Evolutionary conservation across 2,797 vertebrate species (phyloP).

Genomic region (Avahi laniger): DNA sequence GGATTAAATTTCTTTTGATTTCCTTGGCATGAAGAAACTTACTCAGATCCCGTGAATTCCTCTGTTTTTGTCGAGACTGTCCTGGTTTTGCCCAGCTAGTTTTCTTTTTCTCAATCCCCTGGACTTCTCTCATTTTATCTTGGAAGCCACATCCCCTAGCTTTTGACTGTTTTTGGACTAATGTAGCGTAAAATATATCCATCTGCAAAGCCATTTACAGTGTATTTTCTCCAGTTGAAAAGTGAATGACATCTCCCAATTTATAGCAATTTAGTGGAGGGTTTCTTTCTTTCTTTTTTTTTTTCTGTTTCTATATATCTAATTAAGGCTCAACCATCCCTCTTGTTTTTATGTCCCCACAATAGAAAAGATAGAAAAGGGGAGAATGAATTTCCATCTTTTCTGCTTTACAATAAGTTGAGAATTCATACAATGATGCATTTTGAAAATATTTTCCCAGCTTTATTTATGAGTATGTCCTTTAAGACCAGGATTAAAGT

Average conservation of each 20-base stretch:
- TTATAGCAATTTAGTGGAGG: background rate
- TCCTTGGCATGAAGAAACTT: slow-evolving; percentile 11
- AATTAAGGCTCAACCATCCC: background rate
- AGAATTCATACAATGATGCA: background rate
- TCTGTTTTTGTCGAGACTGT: slow-evolving; percentile 32
- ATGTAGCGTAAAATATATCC: slow-evolving; percentile 4
- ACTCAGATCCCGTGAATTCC: background rate
- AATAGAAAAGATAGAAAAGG: background rate
- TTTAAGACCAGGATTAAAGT: slow-evolving; percentile 43
- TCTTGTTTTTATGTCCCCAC: background rate
- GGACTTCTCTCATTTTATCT: background rate
- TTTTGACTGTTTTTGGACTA: slow-evolving; percentile 33
- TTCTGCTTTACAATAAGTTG: slow-evolving; percentile 9
- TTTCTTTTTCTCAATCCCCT: slow-evolving; percentile 35
- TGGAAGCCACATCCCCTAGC: background rate
- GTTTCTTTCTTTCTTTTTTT: background rate
- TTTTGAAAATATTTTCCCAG: slow-evolving; percentile 53
- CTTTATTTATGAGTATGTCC: slow-evolving; percentile 40
- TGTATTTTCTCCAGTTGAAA: background rate
- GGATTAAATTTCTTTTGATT: slow-evolving; percentile 31
- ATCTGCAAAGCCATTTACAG: slow-evolving; percentile 17
- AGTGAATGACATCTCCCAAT: background rate
- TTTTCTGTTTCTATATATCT: background rate
- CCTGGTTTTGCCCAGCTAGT: background rate
- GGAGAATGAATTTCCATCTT: background rate